Evolutionary conservation across 2,113 vertebrate genomes (phyloP).

Genomic region (Petrocephalus zakoni): DNA sequence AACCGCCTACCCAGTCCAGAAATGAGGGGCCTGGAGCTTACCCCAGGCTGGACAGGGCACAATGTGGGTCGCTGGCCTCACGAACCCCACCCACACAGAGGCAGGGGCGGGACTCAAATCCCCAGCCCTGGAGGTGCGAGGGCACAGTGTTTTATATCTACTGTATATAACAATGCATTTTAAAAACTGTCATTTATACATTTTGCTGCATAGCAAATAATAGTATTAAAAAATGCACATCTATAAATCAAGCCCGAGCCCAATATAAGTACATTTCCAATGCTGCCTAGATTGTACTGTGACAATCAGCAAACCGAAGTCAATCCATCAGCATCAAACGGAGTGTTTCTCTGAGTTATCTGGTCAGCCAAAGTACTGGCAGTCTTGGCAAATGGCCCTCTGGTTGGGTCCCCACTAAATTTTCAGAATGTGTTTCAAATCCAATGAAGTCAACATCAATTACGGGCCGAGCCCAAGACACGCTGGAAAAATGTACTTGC

Average conservation of each 20-base stretch:
- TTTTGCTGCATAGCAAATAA: neutral
- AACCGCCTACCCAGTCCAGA: neutral
- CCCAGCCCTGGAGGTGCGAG: neutral
- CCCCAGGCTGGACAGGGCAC: neutral
- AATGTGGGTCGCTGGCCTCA: neutral
- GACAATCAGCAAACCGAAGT: neutral
- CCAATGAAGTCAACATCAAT: neutral
- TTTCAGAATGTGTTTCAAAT: neutral
- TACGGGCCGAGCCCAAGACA: neutral
- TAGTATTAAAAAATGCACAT: neutral
- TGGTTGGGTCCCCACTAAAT: neutral
- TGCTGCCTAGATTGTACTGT: neutral
- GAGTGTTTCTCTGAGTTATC: constrained; percentile 14
- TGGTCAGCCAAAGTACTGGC: constrained; percentile 10
- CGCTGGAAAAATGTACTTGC: neutral
- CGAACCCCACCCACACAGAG: neutral
- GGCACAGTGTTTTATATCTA: neutral
- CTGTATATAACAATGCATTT: constrained; percentile 7
- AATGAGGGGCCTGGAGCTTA: neutral
- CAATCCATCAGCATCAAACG: neutral
- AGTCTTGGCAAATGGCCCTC: neutral
- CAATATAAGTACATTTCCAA: constrained; percentile 4
- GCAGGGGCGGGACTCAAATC: neutral
- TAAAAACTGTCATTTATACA: neutral
- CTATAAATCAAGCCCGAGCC: neutral